Evolutionary conservation across 2,113 vertebrate species (phyloP).

Genomic region (Gopherus evgoodei): DNA sequence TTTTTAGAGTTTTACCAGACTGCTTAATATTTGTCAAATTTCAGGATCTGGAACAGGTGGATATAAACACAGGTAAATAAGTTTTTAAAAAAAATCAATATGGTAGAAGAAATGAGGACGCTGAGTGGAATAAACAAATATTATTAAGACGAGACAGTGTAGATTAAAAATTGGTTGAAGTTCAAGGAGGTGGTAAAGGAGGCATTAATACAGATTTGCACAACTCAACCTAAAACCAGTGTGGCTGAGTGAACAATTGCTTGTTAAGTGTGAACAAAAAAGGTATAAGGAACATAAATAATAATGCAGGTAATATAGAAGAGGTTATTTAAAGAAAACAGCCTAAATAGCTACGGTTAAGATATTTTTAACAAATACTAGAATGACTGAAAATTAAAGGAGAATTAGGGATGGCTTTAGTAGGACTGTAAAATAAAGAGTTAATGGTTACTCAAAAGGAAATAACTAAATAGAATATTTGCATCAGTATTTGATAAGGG

Average conservation of each 20-base stretch:
- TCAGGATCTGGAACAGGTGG: neutral
- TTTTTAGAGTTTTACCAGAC: neutral
- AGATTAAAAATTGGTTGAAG: neutral
- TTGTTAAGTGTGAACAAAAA: neutral
- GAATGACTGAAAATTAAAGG: neutral
- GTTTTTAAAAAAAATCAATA: neutral
- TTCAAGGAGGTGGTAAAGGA: neutral
- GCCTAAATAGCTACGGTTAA: neutral
- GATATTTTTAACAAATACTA: neutral
- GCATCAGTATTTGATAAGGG: neutral
- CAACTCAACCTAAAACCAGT: neutral
- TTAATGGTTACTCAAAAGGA: neutral
- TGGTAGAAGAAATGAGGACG: neutral
- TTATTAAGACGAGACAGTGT: neutral
- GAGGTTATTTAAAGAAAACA: neutral
- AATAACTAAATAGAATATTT: neutral
- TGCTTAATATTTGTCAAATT: neutral
- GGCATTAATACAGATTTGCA: neutral
- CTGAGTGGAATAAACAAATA: neutral
- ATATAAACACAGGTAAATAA: neutral
- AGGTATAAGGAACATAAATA: neutral
- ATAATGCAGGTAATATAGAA: neutral
- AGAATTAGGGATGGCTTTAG: neutral
- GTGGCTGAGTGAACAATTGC: neutral
- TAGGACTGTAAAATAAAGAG: neutral